Conservation (phyloP, 2,113 vertebrate species). For the Colaptes auratus region DNA sequence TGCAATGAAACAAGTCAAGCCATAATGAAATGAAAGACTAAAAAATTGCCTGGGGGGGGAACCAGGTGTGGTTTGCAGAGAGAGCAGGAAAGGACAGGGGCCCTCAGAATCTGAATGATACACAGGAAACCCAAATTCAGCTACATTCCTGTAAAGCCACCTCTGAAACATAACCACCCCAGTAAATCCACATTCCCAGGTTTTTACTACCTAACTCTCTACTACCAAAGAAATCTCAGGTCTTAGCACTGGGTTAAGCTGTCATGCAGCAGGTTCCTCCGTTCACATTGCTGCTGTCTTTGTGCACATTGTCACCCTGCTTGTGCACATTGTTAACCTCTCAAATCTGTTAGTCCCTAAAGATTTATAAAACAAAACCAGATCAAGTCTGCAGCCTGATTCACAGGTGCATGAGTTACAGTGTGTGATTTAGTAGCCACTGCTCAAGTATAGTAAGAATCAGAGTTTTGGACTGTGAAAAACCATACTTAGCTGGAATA, state of each 20-base stretch:
- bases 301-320: not conserved
- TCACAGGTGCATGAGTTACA: not conserved
- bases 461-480: not conserved
- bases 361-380: not conserved
- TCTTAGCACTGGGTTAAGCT: not conserved
- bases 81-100: not conserved
- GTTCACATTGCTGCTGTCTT: not conserved
- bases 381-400: not conserved
- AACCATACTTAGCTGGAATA: not conserved
- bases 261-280: not conserved
- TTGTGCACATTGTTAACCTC: not conserved
- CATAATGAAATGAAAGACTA: not conserved
- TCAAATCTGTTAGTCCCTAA: not conserved
- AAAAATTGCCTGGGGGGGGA: not conserved
- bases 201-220: not conserved
- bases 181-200: not conserved
- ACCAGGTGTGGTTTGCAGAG: not conserved
- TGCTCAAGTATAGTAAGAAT: not conserved
- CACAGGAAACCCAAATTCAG: not conserved
- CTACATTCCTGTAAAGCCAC: not conserved
- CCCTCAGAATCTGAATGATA: not conserved
- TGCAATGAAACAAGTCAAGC: not conserved
- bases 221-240: not conserved
- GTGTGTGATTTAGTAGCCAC: accelerated
- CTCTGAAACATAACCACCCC: not conserved